Conservation (phyloP, 2,113 vertebrate genomes). For the Mustela lutreola region DNA sequence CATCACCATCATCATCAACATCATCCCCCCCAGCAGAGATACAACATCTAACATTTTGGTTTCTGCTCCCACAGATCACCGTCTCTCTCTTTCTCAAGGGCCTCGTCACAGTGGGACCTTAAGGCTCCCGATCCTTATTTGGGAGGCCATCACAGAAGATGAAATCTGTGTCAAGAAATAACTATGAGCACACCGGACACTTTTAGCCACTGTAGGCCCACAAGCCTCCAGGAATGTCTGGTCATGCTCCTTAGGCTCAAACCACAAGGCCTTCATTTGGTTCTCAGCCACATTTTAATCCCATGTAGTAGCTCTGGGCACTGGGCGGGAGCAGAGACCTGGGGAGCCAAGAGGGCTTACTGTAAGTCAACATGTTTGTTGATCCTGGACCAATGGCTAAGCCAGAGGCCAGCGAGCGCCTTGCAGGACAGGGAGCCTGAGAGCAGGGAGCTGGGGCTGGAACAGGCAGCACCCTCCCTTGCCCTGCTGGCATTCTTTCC, state of each 20-base stretch:
- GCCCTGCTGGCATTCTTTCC: not conserved
- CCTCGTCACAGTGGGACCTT: not conserved
- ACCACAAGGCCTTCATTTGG: slow-evolving; percentile 15
- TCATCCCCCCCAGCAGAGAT: not conserved
- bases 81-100: not conserved
- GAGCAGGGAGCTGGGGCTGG: fast-evolving
- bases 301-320: slow-evolving; percentile 33
- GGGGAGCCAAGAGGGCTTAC: slow-evolving; percentile 71
- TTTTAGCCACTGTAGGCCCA: slow-evolving; percentile 50
- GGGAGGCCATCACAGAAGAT: not conserved
- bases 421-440: not conserved
- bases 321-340: not conserved
- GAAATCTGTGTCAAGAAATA: slow-evolving; percentile 62
- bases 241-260: not conserved
- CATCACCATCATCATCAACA: no score
- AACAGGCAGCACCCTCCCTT: not conserved
- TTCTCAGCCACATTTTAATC: slow-evolving; percentile 24
- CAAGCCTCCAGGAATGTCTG: not conserved
- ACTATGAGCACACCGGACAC: not conserved
- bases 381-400: slow-evolving; percentile 60
- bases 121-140: not conserved
- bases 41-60: not conserved
- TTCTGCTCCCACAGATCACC: not conserved
- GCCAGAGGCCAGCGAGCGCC: not conserved
- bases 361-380: slow-evolving; percentile 78